These are phyloP conservation scores for Drosophila repleta DNA, from an alignment of 1,140 invertebrate genomes.

Conservation along the genomic window DNA sequence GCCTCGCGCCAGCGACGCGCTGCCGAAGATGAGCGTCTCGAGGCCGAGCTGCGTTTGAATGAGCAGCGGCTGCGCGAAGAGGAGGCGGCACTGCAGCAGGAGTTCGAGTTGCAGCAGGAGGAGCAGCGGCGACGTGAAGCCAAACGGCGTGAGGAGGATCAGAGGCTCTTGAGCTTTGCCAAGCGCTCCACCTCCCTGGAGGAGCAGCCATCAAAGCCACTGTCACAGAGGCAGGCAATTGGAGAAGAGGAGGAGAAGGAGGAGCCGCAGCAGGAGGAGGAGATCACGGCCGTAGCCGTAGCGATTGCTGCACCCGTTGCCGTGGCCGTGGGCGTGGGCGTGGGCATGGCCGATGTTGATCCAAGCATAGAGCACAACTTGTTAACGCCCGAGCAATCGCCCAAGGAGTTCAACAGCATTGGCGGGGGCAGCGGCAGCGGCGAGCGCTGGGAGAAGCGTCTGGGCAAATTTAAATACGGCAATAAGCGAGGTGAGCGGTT, in stretches of 20 bases:
- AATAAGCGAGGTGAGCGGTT: conserved; percentile 85
- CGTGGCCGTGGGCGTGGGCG: background rate
- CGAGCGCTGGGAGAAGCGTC: conserved; percentile 79
- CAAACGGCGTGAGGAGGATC: conserved; percentile 72
- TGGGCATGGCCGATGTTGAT: background rate
- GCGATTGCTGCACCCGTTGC: background rate
- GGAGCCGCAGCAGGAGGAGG: background rate
- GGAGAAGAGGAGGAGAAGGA: background rate
- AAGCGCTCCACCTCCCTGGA: conserved; percentile 62
- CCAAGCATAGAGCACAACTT: conserved; percentile 42
- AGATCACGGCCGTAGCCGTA: background rate
- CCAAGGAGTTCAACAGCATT: conserved; percentile 69
- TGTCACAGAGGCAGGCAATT: background rate
- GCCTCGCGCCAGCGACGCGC: conserved; percentile 35
- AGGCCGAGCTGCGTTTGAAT: conserved; percentile 63
- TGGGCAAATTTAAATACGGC: conserved; percentile 85
- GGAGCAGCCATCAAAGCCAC: conserved; percentile 11
- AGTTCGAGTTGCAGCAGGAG: conserved; percentile 55
- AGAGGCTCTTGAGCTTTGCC: conserved; percentile 65
- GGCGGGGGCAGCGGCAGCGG: conserved; percentile 29
- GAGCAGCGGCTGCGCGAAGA: conserved; percentile 67
- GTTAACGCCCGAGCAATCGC: conserved; percentile 70
- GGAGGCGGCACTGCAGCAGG: conserved; percentile 55
- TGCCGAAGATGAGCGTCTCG: conserved; percentile 64
- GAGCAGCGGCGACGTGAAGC: conserved; percentile 62